Percentiles rank a stretch among this genome's conserved stretches.
These are phyloP conservation scores for Cololabis saira DNA, from an alignment of 2,113 vertebrate species.

Conservation along the genomic window DNA sequence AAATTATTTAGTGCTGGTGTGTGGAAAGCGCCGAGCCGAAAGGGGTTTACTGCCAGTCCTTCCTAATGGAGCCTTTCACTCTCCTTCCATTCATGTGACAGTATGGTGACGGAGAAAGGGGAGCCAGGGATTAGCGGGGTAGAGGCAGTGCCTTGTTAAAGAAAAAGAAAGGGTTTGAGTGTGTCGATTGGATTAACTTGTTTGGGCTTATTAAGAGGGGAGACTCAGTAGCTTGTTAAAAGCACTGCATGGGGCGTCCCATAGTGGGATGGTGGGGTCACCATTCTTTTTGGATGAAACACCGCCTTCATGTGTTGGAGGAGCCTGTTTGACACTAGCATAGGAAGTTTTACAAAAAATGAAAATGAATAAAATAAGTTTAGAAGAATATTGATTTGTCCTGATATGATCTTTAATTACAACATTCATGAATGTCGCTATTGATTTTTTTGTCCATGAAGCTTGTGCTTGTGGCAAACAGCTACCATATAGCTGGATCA, in stretches of 20 bases:
- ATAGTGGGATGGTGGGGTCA: conserved; percentile 76
- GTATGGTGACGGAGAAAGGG: conserved; percentile 72
- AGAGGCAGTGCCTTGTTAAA: conserved; percentile 81
- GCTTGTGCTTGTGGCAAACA: too few relatives aligned
- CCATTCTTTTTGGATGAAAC: conserved; percentile 75
- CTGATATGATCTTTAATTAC: too few relatives aligned
- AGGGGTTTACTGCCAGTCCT: conserved; percentile 60
- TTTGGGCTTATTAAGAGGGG: conserved; percentile 85
- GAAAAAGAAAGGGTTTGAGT: conserved; percentile 82
- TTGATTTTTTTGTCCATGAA: too few relatives aligned
- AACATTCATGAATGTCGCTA: too few relatives aligned
- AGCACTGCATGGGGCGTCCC: conserved; percentile 79
- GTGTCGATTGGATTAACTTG: conserved; percentile 87
- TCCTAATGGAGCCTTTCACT: conserved; percentile 78
- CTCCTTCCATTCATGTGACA: conserved; percentile 74
- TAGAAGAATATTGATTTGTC: too few relatives aligned
- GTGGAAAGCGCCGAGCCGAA: conserved; percentile 61
- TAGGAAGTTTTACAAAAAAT: background rate
- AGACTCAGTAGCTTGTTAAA: conserved; percentile 82
- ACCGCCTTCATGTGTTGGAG: conserved; percentile 57
- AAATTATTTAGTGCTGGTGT: conserved; percentile 69
- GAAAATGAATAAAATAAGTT: too few relatives aligned
- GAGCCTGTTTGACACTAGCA: conserved; percentile 55
- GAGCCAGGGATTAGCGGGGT: conserved; percentile 76
- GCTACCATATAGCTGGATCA: too few relatives aligned